phyloP scores from a whole-genome alignment of 2,797 vertebrate species.

The Enoplosus armatus region DNA sequence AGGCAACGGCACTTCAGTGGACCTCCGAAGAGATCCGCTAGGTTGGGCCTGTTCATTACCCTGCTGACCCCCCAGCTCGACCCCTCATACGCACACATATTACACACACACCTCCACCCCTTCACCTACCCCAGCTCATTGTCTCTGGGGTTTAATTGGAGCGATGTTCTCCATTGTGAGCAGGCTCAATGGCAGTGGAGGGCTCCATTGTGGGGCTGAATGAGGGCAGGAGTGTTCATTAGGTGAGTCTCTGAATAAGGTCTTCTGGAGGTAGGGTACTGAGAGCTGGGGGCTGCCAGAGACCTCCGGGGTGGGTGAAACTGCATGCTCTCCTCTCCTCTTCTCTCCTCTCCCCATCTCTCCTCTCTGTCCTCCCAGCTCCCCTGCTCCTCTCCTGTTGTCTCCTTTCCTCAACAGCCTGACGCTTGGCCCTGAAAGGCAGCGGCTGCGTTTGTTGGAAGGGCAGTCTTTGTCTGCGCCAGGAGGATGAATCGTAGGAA shows the following conservation, averaged over 20 bases:
- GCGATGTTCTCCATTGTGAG: slow-evolving; percentile 87
- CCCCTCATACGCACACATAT: slow-evolving; percentile 79
- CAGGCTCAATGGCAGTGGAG: slow-evolving; percentile 86
- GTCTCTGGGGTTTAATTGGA: slow-evolving; percentile 90
- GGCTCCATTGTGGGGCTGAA: slow-evolving; percentile 87
- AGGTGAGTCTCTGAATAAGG: slow-evolving; percentile 88
- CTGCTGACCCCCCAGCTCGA: slow-evolving; percentile 82
- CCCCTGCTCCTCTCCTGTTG: slow-evolving; percentile 75
- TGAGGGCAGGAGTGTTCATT: slow-evolving; percentile 91
- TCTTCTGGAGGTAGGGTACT: slow-evolving; percentile 80
- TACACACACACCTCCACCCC: slow-evolving; percentile 80
- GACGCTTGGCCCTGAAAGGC: slow-evolving; percentile 88
- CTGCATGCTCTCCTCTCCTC: slow-evolving; percentile 72
- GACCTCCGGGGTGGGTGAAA: slow-evolving; percentile 84
- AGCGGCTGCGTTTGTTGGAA: slow-evolving; percentile 81
- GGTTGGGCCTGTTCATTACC: slow-evolving; percentile 85
- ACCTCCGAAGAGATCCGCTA: slow-evolving; percentile 82
- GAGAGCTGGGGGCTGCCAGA: slow-evolving; percentile 68
- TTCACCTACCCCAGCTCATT: slow-evolving; percentile 83
- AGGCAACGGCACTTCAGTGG: slow-evolving; percentile 83
- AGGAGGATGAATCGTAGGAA: slow-evolving; percentile 75
- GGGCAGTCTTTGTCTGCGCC: slow-evolving; percentile 75
- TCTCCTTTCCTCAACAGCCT: slow-evolving; percentile 80
- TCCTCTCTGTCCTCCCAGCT: slow-evolving; percentile 52
- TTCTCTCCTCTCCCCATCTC: slow-evolving; percentile 48